These are phyloP conservation scores for Nesidiocoris tenuis DNA, from an alignment of 2,888 invertebrate species.

Conservation along the genomic window DNA sequence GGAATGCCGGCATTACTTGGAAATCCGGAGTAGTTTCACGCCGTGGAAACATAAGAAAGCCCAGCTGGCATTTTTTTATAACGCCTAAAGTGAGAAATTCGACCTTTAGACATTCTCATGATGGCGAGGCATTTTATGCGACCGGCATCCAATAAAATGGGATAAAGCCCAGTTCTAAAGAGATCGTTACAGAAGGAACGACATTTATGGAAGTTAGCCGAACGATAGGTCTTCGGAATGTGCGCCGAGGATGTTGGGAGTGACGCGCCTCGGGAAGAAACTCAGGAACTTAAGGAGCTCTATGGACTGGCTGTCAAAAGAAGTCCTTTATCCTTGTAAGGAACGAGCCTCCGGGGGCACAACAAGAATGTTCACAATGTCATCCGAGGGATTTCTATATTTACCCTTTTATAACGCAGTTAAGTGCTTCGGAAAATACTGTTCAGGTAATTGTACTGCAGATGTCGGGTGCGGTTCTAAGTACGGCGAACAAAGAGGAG, in stretches of 20 bases:
- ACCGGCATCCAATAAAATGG: neutral
- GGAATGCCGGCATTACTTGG: no score
- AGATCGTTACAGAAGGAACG: neutral
- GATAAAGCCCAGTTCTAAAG: neutral
- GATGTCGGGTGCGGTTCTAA: conserved; percentile 5
- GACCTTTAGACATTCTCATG: neutral
- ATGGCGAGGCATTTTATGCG: neutral
- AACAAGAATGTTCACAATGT: neutral
- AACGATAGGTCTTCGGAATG: neutral
- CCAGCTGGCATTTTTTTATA: no score
- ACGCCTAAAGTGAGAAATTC: no score
- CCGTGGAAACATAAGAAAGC: no score
- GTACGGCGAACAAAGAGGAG: conserved; percentile 8
- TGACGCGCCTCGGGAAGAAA: no score
- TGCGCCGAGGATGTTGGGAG: neutral
- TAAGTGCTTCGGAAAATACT: neutral
- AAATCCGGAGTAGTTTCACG: no score
- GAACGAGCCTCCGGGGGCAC: no score
- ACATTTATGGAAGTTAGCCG: neutral
- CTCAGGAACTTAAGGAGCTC: neutral
- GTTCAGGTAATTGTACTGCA: neutral
- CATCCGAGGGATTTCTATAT: neutral
- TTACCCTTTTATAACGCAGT: neutral
- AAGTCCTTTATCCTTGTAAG: neutral
- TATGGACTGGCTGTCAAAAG: neutral